phyloP scores from a whole-genome alignment of 30 jellyfish, hydroid and myxozoan species.

The Aurelia aurita complex sp. Pacific region DNA sequence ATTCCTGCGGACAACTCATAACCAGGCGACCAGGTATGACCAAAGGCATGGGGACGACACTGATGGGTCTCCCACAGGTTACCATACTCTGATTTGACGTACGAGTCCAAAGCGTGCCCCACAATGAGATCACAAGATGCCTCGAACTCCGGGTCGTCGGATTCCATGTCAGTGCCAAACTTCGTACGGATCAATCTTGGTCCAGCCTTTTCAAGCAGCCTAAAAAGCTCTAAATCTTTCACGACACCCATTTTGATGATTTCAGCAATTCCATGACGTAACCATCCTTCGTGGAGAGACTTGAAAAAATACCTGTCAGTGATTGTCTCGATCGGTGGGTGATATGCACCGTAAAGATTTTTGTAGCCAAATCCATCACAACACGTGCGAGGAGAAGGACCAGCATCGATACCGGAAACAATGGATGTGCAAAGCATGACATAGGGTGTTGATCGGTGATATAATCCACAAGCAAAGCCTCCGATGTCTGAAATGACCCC shows the following conservation, averaged over 20 bases:
- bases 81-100: conserved; percentile 61
- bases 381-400: conserved; percentile 71
- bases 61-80: conserved; percentile 71
- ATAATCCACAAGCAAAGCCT: conserved; percentile 63
- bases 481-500: conserved; percentile 70
- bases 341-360: conserved; percentile 74
- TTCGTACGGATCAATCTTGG: conserved; percentile 63
- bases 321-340: conserved; percentile 58
- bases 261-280: conserved; percentile 71
- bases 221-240: conserved; percentile 40
- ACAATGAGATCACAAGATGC: conserved; percentile 48
- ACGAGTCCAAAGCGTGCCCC: conserved; percentile 62
- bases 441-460: conserved; percentile 66
- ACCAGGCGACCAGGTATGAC: conserved; percentile 76
- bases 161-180: conserved; percentile 45
- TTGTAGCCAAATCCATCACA: conserved; percentile 67
- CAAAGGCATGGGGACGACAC: conserved; percentile 72
- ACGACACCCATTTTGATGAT: conserved; percentile 65
- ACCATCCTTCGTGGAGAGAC: conserved; percentile 54
- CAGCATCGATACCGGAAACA: conserved; percentile 69
- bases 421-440: conserved; percentile 71
- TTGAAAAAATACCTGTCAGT: conserved; percentile 58
- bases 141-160: conserved; percentile 47
- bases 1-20: conserved; percentile 66
- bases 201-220: conserved; percentile 57